These are phyloP conservation scores for Bursaphelenchus okinawaensis DNA, from an alignment of 2,888 invertebrate species.

Conservation along the genomic window DNA sequence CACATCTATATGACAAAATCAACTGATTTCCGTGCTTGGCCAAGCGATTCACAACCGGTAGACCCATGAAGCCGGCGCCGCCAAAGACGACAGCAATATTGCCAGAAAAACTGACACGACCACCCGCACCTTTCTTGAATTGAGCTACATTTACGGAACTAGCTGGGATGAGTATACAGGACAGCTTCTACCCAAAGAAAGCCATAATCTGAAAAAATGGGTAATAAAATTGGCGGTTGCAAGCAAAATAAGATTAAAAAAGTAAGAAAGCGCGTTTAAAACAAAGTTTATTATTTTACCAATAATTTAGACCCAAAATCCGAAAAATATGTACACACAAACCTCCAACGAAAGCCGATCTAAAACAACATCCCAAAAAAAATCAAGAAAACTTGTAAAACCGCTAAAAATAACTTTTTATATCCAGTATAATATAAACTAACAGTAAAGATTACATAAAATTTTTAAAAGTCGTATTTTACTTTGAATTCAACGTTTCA, in stretches of 20 bases:
- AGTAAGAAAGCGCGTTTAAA: too few species aligned
- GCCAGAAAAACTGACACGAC: slow-evolving; percentile 91
- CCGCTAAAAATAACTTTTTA: too few species aligned
- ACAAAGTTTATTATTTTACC: too few species aligned
- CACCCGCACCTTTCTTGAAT: slow-evolving; percentile 63
- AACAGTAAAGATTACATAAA: too few species aligned
- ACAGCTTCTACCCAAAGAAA: not conserved
- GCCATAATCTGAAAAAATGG: not conserved
- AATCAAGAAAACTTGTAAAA: too few species aligned
- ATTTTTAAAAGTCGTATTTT: too few species aligned
- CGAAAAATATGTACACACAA: too few species aligned
- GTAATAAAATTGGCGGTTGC: not conserved
- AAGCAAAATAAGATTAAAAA: not conserved
- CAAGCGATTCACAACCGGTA: slow-evolving; percentile 78
- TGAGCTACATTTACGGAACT: slow-evolving; percentile 12
- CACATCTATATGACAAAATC: slow-evolving; percentile 84
- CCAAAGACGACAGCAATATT: slow-evolving; percentile 81
- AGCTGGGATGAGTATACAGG: not conserved
- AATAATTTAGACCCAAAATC: too few species aligned
- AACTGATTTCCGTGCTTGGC: slow-evolving; percentile 68
- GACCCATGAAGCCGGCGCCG: slow-evolving; percentile 80
- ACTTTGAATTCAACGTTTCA: too few species aligned
- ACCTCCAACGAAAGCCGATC: too few species aligned
- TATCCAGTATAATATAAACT: too few species aligned
- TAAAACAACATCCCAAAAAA: too few species aligned